phyloP scores from a whole-genome alignment of 2,113 vertebrate species.

The Helogale parvula region DNA sequence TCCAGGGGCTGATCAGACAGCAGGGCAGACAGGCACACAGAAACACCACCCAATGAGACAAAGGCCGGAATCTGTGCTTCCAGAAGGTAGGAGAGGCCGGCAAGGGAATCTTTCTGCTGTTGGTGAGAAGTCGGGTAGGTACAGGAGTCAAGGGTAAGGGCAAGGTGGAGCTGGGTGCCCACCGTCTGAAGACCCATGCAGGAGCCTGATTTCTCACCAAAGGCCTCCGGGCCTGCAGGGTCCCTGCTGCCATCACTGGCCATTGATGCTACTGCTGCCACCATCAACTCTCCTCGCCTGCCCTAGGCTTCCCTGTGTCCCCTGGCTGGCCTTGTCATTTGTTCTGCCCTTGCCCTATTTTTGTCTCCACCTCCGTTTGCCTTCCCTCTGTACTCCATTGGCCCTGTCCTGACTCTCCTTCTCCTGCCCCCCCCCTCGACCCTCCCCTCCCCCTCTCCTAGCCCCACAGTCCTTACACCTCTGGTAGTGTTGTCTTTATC shows the following conservation, averaged over 20 bases:
- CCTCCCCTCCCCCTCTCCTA: background rate
- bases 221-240: background rate
- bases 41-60: background rate
- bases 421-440: background rate
- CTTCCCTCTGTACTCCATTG: accelerated
- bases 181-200: background rate
- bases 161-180: background rate
- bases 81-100: background rate
- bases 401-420: background rate
- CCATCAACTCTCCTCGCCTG: background rate
- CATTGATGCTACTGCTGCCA: accelerated
- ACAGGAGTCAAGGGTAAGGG: background rate
- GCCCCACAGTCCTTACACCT: background rate
- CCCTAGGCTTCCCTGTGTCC: background rate
- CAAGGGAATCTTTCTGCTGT: background rate
- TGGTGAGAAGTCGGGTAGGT: accelerated
- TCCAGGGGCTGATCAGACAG: background rate
- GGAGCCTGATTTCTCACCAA: background rate
- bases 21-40: background rate
- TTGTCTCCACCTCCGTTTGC: background rate
- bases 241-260: background rate
- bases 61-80: background rate
- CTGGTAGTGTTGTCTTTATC: background rate
- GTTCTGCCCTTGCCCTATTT: background rate
- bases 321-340: background rate